These are phyloP conservation scores for Thryonomys swinderianus DNA, from an alignment of 2,113 vertebrate species.

Conservation along the genomic window DNA sequence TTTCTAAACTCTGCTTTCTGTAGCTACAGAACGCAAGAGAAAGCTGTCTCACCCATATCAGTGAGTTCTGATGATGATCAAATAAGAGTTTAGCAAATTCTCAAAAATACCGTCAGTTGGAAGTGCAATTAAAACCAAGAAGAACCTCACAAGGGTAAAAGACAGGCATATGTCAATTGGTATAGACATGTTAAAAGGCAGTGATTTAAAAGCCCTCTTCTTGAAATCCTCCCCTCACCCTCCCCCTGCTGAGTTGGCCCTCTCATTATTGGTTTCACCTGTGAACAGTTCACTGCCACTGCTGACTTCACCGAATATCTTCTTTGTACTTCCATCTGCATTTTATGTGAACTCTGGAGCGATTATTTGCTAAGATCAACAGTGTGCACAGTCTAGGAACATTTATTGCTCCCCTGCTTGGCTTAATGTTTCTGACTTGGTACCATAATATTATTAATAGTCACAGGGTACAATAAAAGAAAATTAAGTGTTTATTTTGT, in stretches of 20 bases:
- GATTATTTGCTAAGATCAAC: conserved; percentile 88
- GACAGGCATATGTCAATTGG: neutral
- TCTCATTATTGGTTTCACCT: conserved; percentile 84
- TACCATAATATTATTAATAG: conserved; percentile 87
- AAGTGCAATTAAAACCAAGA: neutral
- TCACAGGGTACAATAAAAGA: conserved; percentile 87
- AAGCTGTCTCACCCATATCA: neutral
- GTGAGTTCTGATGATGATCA: neutral
- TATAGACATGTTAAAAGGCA: conserved; percentile 57
- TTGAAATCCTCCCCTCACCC: conserved; percentile 70
- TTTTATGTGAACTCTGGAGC: conserved; percentile 87
- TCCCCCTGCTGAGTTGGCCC: conserved; percentile 77
- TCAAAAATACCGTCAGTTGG: neutral
- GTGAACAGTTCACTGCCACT: conserved; percentile 83
- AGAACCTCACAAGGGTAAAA: neutral
- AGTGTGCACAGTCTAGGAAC: conserved; percentile 85
- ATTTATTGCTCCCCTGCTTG: conserved; percentile 88
- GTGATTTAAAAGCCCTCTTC: conserved; percentile 75
- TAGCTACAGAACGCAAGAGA: neutral
- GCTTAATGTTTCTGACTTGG: conserved; percentile 88
- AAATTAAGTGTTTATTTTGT: conserved; percentile 90
- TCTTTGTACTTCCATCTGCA: conserved; percentile 86
- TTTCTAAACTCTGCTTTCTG: neutral
- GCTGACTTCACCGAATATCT: conserved; percentile 86
- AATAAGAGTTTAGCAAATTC: neutral